These are phyloP conservation scores for Anguilla obscura DNA, from an alignment of 2,797 vertebrate species.

Conservation along the genomic window DNA sequence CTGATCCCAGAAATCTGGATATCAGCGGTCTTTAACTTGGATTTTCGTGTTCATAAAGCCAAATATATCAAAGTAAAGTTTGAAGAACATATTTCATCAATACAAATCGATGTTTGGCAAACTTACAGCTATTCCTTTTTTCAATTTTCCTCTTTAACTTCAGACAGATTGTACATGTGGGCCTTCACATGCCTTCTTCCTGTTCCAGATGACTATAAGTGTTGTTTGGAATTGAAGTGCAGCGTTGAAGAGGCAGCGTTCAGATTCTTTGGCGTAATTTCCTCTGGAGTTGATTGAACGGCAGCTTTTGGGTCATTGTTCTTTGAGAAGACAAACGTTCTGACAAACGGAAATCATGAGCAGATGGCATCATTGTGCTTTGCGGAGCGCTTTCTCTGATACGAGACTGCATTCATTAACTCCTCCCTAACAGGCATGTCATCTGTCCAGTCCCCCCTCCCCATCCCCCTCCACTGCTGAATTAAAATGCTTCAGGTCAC, in stretches of 20 bases:
- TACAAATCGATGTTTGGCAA: background rate
- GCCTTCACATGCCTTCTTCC: background rate
- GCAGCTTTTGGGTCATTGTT: slow-evolving; percentile 53
- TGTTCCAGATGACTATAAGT: background rate
- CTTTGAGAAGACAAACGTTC: slow-evolving; percentile 65
- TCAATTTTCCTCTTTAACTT: background rate
- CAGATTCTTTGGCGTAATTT: slow-evolving; percentile 47
- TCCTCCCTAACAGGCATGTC: slow-evolving; percentile 51
- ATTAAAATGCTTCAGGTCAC: slow-evolving; percentile 9
- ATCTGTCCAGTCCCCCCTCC: slow-evolving; percentile 51
- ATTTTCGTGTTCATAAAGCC: background rate
- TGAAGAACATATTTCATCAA: background rate
- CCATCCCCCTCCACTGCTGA: background rate
- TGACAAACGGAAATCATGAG: slow-evolving; percentile 60
- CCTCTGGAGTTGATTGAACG: slow-evolving; percentile 56
- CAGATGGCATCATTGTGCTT: slow-evolving; percentile 66
- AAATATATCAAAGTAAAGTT: background rate
- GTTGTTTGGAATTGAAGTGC: background rate
- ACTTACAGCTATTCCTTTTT: background rate
- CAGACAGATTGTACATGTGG: background rate
- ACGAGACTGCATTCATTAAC: slow-evolving; percentile 66
- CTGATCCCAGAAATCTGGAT: background rate
- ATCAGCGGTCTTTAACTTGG: background rate
- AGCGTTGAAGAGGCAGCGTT: background rate
- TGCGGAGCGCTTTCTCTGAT: slow-evolving; percentile 54